These are phyloP conservation scores for Tokudaia muenninki DNA, from an alignment of 2,797 vertebrate genomes.

Conservation along the genomic window DNA sequence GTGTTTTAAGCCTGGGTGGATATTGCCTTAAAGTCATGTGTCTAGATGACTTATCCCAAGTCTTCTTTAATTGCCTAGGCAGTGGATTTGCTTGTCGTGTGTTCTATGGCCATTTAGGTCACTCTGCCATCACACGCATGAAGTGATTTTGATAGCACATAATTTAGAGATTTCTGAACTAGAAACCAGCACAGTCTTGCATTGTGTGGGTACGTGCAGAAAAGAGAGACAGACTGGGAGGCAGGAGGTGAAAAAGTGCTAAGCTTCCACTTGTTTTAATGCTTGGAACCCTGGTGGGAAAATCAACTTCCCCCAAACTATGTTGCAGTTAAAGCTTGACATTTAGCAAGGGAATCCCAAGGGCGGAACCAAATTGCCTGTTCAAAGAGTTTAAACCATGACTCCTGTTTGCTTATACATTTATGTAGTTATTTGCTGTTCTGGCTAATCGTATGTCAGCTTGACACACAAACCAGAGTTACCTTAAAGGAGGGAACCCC, in stretches of 20 bases:
- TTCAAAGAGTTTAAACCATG: not conserved
- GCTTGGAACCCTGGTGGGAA: not conserved
- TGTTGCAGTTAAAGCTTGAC: not conserved
- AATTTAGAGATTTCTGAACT: not conserved
- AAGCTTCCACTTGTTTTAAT: not conserved
- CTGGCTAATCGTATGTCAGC: not conserved
- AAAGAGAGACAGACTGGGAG: not conserved
- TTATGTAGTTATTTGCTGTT: not conserved
- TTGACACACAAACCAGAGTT: not conserved
- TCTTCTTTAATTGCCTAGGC: not conserved
- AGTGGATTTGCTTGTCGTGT: not conserved
- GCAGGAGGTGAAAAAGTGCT: not conserved
- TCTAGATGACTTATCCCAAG: not conserved
- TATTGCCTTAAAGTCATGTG: slow-evolving; percentile 18
- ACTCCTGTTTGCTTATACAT: not conserved
- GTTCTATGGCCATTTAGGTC: not conserved
- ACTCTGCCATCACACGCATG: not conserved
- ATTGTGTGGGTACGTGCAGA: not conserved
- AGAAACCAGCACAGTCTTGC: not conserved
- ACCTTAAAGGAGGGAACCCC: not conserved
- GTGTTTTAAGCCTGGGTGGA: not conserved
- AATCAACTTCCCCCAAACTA: not conserved
- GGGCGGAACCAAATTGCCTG: not conserved
- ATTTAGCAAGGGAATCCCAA: not conserved
- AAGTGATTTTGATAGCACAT: not conserved